Evolutionary conservation across 2,797 vertebrate genomes (phyloP).

Genomic region (Macropodus opercularis): DNA sequence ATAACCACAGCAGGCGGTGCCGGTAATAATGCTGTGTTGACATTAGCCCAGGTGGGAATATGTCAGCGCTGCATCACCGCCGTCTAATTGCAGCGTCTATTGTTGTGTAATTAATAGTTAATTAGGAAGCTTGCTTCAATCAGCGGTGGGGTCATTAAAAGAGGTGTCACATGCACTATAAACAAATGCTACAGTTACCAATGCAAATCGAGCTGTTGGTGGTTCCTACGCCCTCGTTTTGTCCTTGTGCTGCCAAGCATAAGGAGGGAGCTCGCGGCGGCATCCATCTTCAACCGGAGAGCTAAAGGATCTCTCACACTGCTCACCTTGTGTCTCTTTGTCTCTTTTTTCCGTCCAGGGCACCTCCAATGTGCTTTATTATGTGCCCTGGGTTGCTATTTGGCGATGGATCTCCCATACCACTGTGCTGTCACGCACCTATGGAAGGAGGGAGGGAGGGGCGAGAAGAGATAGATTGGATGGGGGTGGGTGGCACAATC

Average conservation of each 20-base stretch:
- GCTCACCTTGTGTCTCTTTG: slow-evolving; percentile 38
- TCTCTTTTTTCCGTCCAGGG: slow-evolving; percentile 19
- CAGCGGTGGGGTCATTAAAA: slow-evolving; percentile 55
- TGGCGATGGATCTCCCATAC: slow-evolving; percentile 59
- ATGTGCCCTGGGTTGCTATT: slow-evolving; percentile 63
- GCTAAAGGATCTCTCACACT: slow-evolving; percentile 20
- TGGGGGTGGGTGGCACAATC: slow-evolving; percentile 22
- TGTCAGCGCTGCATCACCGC: slow-evolving; percentile 63
- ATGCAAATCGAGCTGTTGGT: slow-evolving; percentile 53
- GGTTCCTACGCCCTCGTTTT: slow-evolving; percentile 52
- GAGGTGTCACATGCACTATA: slow-evolving; percentile 40
- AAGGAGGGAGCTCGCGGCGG: slow-evolving; percentile 9
- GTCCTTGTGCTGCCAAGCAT: slow-evolving; percentile 52
- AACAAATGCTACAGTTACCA: slow-evolving; percentile 72
- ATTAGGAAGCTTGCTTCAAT: slow-evolving; percentile 72
- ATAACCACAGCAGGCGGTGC: slow-evolving; percentile 68
- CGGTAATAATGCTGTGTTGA: slow-evolving; percentile 75
- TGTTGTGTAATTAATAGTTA: slow-evolving; percentile 80
- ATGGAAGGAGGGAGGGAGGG: slow-evolving; percentile 33
- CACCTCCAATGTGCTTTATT: slow-evolving; percentile 44
- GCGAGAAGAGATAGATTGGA: background rate
- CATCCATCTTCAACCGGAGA: slow-evolving; percentile 54
- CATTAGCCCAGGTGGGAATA: slow-evolving; percentile 80
- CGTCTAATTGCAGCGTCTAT: slow-evolving; percentile 71
- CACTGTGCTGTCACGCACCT: slow-evolving; percentile 59